phyloP scores from a whole-genome alignment of 2,888 invertebrate genomes.

The Chesias legatella region DNA sequence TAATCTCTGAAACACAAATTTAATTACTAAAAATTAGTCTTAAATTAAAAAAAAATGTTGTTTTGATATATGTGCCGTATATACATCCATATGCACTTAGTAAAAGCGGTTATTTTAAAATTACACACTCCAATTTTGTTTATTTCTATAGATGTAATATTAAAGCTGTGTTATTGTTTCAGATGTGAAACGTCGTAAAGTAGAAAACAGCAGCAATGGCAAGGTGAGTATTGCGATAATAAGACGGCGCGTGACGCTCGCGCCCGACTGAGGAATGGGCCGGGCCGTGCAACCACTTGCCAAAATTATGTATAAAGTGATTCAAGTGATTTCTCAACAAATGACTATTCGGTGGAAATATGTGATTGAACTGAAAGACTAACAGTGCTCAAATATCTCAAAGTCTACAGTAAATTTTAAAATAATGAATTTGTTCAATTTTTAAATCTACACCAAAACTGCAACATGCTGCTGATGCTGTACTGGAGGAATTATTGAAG shows the following conservation, averaged over 20 bases:
- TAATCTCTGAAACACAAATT: no score
- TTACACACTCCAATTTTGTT: not conserved
- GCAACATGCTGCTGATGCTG: no score
- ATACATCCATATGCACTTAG: not conserved
- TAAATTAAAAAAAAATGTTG: no score
- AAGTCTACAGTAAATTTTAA: no score
- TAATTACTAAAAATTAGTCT: no score
- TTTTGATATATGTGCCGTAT: conserved; percentile 14
- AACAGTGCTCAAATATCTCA: not conserved
- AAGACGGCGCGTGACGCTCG: conserved; percentile 61
- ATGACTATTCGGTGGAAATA: conserved; percentile 6
- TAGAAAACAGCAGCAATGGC: conserved; percentile 86
- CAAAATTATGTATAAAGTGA: not conserved
- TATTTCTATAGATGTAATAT: not conserved
- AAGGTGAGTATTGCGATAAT: conserved; percentile 89
- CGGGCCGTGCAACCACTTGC: conserved; percentile 50
- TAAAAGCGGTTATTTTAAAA: not conserved
- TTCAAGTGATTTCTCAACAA: not conserved
- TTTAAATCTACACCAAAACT: no score
- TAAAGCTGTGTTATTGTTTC: conserved; percentile 36
- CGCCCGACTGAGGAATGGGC: conserved; percentile 82
- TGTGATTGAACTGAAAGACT: conserved; percentile 14
- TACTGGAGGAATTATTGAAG: no score
- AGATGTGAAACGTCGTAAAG: conserved; percentile 92
- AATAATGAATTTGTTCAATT: no score